Base-by-base conservation (phyloP, 2,113 vertebrate genomes). In the Petroica traversi region DNA sequence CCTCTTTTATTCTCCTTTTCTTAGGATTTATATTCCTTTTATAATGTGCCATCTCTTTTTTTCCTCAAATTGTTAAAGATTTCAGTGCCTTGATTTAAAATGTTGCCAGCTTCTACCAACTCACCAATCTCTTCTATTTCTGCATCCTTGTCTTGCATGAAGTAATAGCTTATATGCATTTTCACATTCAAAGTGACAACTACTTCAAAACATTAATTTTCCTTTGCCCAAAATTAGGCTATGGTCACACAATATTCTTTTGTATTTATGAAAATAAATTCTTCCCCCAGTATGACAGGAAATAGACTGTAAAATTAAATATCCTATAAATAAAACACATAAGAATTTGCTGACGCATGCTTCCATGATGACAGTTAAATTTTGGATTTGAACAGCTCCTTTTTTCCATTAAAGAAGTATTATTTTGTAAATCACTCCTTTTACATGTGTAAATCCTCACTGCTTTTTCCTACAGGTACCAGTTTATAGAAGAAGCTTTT, bases 401-500 rank as follows among this genome's bases (percentile, higher is more conserved):
- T 76, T 84, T 19, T 81, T 88, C 28, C 58, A 7, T 41, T 85
- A 54, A 91, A 80, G 23, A 43, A 75, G 11, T 52, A 45, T 46
- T 52, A 33, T 54, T 88, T 78, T 62, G 15, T 68, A 58, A 61
- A 29, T n/a, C 19, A 36, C 5, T 36, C 15, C 4, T 91, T 78
- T 52, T 67, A 63, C 24, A 67, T 81, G 15, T 91, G 76, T 91
- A 76, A 71, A 69, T 87, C 41, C 15, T 92, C 71, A 59, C 23
- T 85, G 8, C 80, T 85, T 88, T 89, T 93, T 80, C 72, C 82
- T 97, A 24, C 86, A 99, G 99, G 93, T 99, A 99, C 64, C 99
- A 99, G 94, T 99, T 99, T 98, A 98, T 99, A 96, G 99, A 99
- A 96, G 99, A 99, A 96, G 99, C 99, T 12, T 99, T 99, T 97